Evolutionary conservation across 1,140 invertebrate species (phyloP), one percentile per base, ranked within the genome.

Genomic region (Drosophila lacertosa): DNA sequence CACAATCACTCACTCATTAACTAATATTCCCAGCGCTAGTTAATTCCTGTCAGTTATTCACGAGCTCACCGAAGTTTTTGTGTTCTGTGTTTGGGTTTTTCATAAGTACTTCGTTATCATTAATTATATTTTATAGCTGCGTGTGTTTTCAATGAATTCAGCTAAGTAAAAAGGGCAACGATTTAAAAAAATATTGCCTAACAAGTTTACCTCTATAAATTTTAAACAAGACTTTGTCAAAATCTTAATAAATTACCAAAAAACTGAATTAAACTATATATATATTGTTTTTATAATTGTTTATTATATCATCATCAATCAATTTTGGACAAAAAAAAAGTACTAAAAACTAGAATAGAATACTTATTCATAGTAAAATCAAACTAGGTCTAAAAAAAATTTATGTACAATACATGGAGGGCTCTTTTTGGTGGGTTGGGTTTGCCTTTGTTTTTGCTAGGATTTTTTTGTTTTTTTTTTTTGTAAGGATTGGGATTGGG

Each of bases 271-370:
- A 13, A 40, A 10, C 1, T 10, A 15, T 37, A 10, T 53, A 13
- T 39, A 48, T 7, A 47, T 26, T 15, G 20, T 75, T 80, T 80
- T 58, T 9, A 62, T 67, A 64, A 33, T 65, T 67, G 50, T 80
- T 80, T 71, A 47, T 65, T 58, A 57, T 40, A 33, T 42, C 62
- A 53, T 33, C 44, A 54, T 78, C 60, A 45, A 76, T 54, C 77
- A 81, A 80, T 63, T 47, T 60, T 67, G 57, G 57, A 57, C 40
- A 59, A 62, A 18, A n/a, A n/a, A n/a, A n/a, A n/a, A n/a, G n/a
- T 32, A 62, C 51, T 64, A 57, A 20, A 29, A 60, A 32, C 67
- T 65, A 74, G 15, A 70, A 74, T 65, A 74, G 40, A 74, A 65
- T 65, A 55, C 67, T 71, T 74, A 74, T 32, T 20, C 62, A 15